Conservation (phyloP, 2,797 vertebrate genomes). For the Chromis chromis region DNA sequence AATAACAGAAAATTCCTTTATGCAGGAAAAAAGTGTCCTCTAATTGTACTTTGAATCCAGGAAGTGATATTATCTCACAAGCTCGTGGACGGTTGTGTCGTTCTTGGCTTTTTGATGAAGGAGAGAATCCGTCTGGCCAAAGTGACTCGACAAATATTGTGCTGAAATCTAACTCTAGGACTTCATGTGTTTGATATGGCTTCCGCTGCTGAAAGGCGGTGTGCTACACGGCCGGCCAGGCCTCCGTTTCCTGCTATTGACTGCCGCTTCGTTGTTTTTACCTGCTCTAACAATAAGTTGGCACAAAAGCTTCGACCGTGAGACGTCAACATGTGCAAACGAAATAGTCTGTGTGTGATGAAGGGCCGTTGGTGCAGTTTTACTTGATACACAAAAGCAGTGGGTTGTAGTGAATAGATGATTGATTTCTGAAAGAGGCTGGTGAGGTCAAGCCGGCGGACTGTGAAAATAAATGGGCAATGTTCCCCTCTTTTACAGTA, state of each 20-base stretch:
- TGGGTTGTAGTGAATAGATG: conserved; percentile 7
- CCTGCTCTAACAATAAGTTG: conserved; percentile 73
- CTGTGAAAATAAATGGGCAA: conserved; percentile 4
- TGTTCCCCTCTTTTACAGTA: not conserved
- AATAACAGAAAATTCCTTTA: too few relatives aligned
- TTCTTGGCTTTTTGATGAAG: conserved; percentile 47
- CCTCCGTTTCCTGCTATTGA: conserved; percentile 75
- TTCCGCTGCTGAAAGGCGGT: conserved; percentile 59
- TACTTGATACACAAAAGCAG: conserved; percentile 1
- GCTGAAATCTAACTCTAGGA: conserved; percentile 45
- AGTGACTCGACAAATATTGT: conserved; percentile 59
- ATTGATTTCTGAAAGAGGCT: conserved; percentile 22
- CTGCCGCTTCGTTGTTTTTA: conserved; percentile 68
- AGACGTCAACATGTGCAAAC: conserved; percentile 52
- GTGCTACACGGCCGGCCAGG: conserved; percentile 20
- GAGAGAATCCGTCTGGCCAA: conserved; percentile 36
- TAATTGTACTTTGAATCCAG: not conserved
- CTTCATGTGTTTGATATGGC: conserved; percentile 52
- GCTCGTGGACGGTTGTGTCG: conserved; percentile 26
- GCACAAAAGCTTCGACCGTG: conserved; percentile 25
- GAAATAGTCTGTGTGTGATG: conserved; percentile 32
- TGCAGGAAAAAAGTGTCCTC: not conserved
- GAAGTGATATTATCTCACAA: not conserved
- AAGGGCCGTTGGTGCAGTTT: conserved; percentile 20
- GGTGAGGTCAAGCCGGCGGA: conserved; percentile 20